These are phyloP conservation scores for Alcedo atthis DNA, from an alignment of 2,797 vertebrate genomes.

Conservation along the genomic window DNA sequence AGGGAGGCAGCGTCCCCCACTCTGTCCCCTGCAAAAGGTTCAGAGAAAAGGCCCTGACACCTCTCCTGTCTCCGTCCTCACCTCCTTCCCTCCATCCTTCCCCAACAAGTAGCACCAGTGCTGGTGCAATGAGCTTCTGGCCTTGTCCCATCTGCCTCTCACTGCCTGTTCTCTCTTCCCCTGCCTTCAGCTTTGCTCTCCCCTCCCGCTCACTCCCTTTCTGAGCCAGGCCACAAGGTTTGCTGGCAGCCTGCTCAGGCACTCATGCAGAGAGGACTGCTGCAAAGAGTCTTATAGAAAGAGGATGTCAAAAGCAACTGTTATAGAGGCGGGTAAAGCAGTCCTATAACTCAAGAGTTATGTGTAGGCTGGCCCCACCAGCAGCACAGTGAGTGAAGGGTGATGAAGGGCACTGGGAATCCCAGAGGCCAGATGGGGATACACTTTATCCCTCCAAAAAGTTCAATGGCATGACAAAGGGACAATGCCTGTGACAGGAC, in stretches of 20 bases:
- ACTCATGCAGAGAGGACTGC: neutral
- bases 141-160: neutral
- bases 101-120: accelerated
- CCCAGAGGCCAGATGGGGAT: neutral
- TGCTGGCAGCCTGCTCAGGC: neutral
- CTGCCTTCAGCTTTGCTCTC: neutral
- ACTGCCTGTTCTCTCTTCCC: neutral
- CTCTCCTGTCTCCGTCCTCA: neutral
- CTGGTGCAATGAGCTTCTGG: neutral
- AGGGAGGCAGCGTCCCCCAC: neutral
- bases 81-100: neutral
- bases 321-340: neutral
- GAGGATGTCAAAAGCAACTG: neutral
- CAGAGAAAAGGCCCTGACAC: neutral
- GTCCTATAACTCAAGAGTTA: neutral
- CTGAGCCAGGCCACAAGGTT: neutral
- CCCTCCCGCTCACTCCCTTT: neutral
- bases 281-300: neutral
- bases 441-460: neutral
- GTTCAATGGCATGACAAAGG: neutral
- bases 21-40: neutral
- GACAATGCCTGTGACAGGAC: neutral
- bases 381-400: accelerated
- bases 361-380: neutral
- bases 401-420: neutral